phyloP scores from a whole-genome alignment of 1,140 invertebrate genomes.

The Dendroctonus valens region DNA sequence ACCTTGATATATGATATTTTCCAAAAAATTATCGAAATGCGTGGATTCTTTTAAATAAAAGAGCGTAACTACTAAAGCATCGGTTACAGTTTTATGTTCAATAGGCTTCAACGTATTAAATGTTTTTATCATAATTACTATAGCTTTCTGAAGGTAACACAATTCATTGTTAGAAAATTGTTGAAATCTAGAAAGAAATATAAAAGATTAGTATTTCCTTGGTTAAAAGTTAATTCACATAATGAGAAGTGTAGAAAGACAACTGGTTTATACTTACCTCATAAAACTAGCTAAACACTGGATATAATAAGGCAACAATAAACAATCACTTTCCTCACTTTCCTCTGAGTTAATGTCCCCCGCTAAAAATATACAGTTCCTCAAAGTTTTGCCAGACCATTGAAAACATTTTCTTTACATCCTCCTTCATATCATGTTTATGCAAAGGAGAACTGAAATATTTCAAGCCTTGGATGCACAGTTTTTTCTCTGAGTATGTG shows the following conservation, averaged over 20 bases:
- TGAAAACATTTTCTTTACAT: slow-evolving; percentile 41
- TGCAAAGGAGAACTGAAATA: slow-evolving; percentile 41
- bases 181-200: slow-evolving; percentile 44
- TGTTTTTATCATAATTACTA: slow-evolving; percentile 51
- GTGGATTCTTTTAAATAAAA: slow-evolving; percentile 46
- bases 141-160: slow-evolving; percentile 44
- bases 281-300: slow-evolving; percentile 41
- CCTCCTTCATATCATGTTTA: slow-evolving; percentile 36
- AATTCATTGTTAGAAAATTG: slow-evolving; percentile 50
- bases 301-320: slow-evolving; percentile 47
- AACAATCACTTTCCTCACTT: slow-evolving; percentile 40
- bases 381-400: slow-evolving; percentile 47
- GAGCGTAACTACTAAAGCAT: slow-evolving; percentile 50
- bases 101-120: slow-evolving; percentile 50
- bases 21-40: slow-evolving; percentile 39
- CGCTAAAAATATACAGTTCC: slow-evolving; percentile 44
- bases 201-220: slow-evolving; percentile 6
- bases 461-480: slow-evolving; percentile 48
- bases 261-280: slow-evolving; percentile 13
- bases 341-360: slow-evolving; percentile 9
- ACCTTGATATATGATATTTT: slow-evolving; percentile 52
- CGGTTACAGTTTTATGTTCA: slow-evolving; percentile 42
- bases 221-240: slow-evolving; percentile 27
- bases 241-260: slow-evolving; percentile 7
- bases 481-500: slow-evolving; percentile 38